Percentiles rank a stretch among this genome's conserved stretches.
Evolutionary conservation across 1,140 invertebrate species (phyloP).

Genomic region (Drosophila asahinai): DNA sequence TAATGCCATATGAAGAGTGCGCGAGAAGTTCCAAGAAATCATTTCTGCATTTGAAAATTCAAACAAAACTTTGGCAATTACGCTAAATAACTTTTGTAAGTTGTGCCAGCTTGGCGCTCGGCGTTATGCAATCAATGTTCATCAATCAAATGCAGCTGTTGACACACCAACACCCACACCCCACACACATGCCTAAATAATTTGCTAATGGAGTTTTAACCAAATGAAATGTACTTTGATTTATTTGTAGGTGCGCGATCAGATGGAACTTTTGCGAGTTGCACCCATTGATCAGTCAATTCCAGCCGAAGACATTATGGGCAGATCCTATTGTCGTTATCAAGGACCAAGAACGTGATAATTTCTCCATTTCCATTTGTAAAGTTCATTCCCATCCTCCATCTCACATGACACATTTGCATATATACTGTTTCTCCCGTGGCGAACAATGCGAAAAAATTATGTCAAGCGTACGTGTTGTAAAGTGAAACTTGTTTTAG

Average conservation of each 20-base stretch:
- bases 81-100: conserved; percentile 54
- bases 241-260: conserved; percentile 79
- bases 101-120: conserved; percentile 45
- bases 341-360: conserved; percentile 85
- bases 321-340: conserved; percentile 85
- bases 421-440: conserved; percentile 11
- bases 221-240: conserved; percentile 13
- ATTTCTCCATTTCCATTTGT: conserved; percentile 76
- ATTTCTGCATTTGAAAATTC: conserved; percentile 63
- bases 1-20: conserved; percentile 44
- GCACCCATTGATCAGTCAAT: conserved; percentile 84
- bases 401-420: conserved; percentile 10
- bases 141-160: conserved; percentile 57
- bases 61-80: conserved; percentile 64
- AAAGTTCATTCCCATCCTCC: conserved; percentile 38
- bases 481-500: conserved; percentile 81
- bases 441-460: conserved; percentile 47
- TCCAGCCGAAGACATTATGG: conserved; percentile 85
- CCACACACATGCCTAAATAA: conserved; percentile 32
- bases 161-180: conserved; percentile 4
- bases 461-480: conserved; percentile 76
- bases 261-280: conserved; percentile 80
- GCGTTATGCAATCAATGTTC: conserved; percentile 66
- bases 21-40: conserved; percentile 41
- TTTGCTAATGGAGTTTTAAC: conserved; percentile 35